Evolutionary conservation across 2,888 invertebrate species (phyloP).

Genomic region (Brachypalpus laphriformis): DNA sequence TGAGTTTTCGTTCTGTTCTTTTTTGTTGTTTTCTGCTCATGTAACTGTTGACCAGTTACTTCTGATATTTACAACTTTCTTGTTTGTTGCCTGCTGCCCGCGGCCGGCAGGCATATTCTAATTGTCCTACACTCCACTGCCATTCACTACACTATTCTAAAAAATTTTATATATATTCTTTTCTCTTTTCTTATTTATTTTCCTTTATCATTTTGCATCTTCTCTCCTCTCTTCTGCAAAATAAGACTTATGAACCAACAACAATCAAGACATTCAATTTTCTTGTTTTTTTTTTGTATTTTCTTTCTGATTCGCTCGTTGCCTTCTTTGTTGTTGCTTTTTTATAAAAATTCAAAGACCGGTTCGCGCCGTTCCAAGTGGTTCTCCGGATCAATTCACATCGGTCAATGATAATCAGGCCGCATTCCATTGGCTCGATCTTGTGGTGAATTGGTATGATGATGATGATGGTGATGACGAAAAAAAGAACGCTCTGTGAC

Average conservation of each 20-base stretch:
- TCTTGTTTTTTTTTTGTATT: constrained; percentile 51
- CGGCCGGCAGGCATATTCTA: not conserved
- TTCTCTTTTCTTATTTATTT: not conserved
- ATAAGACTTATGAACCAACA: constrained; percentile 64
- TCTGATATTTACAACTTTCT: constrained; percentile 24
- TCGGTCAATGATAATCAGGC: constrained; percentile 74
- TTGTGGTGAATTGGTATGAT: constrained; percentile 56
- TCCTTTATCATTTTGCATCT: constrained; percentile 27
- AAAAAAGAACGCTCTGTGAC: constrained; percentile 48
- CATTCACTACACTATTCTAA: constrained; percentile 12
- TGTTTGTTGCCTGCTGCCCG: not conserved
- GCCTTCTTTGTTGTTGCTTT: constrained; percentile 34
- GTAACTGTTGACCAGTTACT: constrained; percentile 25
- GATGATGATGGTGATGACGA: constrained; percentile 47
- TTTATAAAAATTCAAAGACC: constrained; percentile 63
- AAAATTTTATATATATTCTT: constrained; percentile 7
- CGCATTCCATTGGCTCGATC: constrained; percentile 69
- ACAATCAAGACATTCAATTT: constrained; percentile 71
- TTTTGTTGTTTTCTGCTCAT: constrained; percentile 5
- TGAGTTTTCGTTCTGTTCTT: constrained; percentile 10
- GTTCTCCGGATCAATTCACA: constrained; percentile 72
- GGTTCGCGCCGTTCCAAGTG: constrained; percentile 65
- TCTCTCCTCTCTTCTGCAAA: constrained; percentile 42
- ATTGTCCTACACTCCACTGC: not conserved
- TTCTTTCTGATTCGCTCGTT: constrained; percentile 44